Evolutionary conservation across 1,140 invertebrate genomes (phyloP).

Genomic region (Cecropterus lyciades): DNA sequence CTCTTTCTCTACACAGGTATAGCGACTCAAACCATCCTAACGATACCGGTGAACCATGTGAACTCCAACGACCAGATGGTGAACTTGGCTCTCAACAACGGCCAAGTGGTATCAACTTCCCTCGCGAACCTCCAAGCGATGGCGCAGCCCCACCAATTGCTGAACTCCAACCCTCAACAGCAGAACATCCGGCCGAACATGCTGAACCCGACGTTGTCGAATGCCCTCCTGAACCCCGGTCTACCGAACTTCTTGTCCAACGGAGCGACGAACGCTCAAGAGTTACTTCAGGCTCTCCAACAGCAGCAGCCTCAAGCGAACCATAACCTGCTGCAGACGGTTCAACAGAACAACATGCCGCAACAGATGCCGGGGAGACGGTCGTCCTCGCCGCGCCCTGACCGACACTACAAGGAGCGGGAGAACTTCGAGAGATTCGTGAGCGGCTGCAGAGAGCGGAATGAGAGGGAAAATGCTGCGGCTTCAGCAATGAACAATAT

Average conservation of each 20-base stretch:
- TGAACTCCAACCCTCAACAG: slow-evolving; percentile 74
- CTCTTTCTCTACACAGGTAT: slow-evolving; percentile 88
- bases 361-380: slow-evolving; percentile 71
- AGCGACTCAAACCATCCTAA: slow-evolving; percentile 94
- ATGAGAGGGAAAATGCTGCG: slow-evolving; percentile 72
- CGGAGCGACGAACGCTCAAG: slow-evolving; percentile 87
- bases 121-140: slow-evolving; percentile 92
- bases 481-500: slow-evolving; percentile 77
- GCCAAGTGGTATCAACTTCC: slow-evolving; percentile 93
- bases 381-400: slow-evolving; percentile 74
- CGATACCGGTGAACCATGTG: slow-evolving; percentile 94
- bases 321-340: slow-evolving; percentile 77
- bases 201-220: slow-evolving; percentile 80
- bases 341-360: slow-evolving; percentile 77
- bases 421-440: slow-evolving; percentile 75
- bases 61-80: slow-evolving; percentile 93
- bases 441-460: slow-evolving; percentile 74
- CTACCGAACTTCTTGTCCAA: slow-evolving; percentile 89
- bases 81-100: slow-evolving; percentile 91
- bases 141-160: slow-evolving; percentile 87
- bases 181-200: slow-evolving; percentile 85
- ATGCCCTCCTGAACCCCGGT: slow-evolving; percentile 86
- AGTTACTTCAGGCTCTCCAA: slow-evolving; percentile 87
- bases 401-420: slow-evolving; percentile 81
- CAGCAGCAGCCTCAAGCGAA: slow-evolving; percentile 79